These are phyloP conservation scores for Uria lomvia DNA, from an alignment of 2,113 vertebrate genomes.

Conservation along the genomic window DNA sequence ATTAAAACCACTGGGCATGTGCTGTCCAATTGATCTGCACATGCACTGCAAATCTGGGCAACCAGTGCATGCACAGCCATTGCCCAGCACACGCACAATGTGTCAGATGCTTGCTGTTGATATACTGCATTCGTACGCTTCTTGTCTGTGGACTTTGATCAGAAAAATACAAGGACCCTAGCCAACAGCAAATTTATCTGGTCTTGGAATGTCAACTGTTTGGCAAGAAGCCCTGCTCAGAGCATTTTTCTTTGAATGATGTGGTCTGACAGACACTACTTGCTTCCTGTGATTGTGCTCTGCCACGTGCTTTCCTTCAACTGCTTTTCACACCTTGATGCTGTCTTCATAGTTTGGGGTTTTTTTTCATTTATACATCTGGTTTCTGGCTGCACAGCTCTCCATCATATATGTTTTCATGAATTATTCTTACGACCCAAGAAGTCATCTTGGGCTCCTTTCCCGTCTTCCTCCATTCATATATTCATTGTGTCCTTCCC, in stretches of 20 bases:
- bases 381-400: neutral
- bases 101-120: neutral
- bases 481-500: neutral
- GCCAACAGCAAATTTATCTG: neutral
- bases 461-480: neutral
- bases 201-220: neutral
- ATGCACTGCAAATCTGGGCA: neutral
- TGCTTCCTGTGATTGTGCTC: neutral
- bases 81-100: neutral
- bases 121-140: neutral
- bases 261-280: neutral
- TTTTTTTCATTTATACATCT: neutral
- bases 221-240: neutral
- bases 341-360: neutral
- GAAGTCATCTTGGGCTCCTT: neutral
- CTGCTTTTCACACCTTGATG: neutral
- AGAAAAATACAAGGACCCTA: neutral
- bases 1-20: neutral
- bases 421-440: neutral
- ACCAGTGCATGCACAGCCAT: neutral
- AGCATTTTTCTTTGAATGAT: neutral
- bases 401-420: neutral
- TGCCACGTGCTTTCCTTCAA: neutral
- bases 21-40: neutral
- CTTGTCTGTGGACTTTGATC: neutral